Conservation (phyloP, 1,140 invertebrate species). For the Limonius californicus region DNA sequence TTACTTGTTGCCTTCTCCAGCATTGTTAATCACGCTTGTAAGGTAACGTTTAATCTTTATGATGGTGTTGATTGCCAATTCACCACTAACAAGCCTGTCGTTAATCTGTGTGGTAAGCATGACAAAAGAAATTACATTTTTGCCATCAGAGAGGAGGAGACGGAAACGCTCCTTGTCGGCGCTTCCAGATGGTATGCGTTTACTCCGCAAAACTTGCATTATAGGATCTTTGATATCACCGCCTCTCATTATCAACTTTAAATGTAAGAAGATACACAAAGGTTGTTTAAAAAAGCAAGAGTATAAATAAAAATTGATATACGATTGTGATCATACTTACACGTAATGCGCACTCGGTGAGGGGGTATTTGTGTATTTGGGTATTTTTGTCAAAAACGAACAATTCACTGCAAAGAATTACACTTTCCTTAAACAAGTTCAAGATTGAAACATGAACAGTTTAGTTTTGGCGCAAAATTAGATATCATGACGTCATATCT, state of each 20-base stretch:
- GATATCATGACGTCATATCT: too few relatives aligned
- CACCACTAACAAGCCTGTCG: conserved; percentile 62
- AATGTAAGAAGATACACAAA: neutral
- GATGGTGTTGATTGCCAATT: conserved; percentile 71
- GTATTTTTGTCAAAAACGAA: too few relatives aligned
- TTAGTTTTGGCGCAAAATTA: too few relatives aligned
- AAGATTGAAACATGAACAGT: too few relatives aligned
- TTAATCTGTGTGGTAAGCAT: conserved; percentile 92
- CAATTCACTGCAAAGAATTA: too few relatives aligned
- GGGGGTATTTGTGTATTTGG: too few relatives aligned
- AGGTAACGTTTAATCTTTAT: conserved; percentile 75
- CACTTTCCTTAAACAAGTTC: too few relatives aligned
- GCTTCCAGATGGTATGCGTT: conserved; percentile 58
- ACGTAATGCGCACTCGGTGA: too few relatives aligned
- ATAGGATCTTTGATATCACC: conserved; percentile 62
- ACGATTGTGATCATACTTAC: too few relatives aligned
- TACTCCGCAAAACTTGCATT: conserved; percentile 69
- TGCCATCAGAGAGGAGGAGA: conserved; percentile 81
- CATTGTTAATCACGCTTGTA: conserved; percentile 73
- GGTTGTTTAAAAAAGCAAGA: too few relatives aligned
- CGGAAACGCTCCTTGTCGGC: conserved; percentile 73
- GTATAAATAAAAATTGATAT: too few relatives aligned
- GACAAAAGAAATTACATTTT: conserved; percentile 77
- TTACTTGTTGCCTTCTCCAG: conserved; percentile 54
- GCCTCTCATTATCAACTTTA: conserved; percentile 63